Evolutionary conservation across 2,888 invertebrate genomes (phyloP).

Genomic region (Ichneumoninae sp.): DNA sequence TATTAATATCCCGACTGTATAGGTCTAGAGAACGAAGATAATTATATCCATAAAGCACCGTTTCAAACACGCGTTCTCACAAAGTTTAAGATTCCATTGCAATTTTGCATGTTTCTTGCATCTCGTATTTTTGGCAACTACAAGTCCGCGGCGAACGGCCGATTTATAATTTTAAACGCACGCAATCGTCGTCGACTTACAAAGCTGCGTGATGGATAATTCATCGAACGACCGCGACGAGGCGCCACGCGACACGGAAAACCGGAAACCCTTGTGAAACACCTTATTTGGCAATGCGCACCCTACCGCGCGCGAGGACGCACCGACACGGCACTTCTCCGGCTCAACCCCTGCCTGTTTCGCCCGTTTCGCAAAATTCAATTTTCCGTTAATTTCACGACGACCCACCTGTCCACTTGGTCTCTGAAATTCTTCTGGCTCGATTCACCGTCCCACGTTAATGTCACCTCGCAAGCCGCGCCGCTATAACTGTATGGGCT

Average conservation of each 20-base stretch:
- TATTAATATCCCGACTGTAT: conserved; percentile 51
- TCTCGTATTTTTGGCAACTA: conserved; percentile 74
- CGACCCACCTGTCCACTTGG: conserved; percentile 4
- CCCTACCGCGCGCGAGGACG: conserved; percentile 72
- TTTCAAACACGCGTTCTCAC: conserved; percentile 51
- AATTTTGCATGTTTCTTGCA: conserved; percentile 71
- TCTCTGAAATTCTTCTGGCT: not conserved
- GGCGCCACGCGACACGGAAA: conserved; percentile 81
- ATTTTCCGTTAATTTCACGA: conserved; percentile 16
- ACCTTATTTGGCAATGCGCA: conserved; percentile 90
- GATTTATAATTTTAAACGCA: conserved; percentile 75
- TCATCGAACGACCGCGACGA: conserved; percentile 69
- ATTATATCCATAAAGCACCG: conserved; percentile 47
- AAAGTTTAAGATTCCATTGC: conserved; percentile 67
- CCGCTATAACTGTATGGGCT: not conserved
- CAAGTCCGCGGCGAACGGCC: conserved; percentile 70
- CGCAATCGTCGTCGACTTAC: conserved; percentile 66
- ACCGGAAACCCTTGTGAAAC: conserved; percentile 86
- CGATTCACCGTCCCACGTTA: conserved; percentile 5
- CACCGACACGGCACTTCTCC: conserved; percentile 22
- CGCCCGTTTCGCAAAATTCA: conserved; percentile 2
- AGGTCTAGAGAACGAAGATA: conserved; percentile 21
- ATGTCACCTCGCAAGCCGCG: not conserved
- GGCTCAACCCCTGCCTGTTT: conserved; percentile 23
- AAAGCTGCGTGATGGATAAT: conserved; percentile 59